Evolutionary conservation across 30 jellyfish, hydroid and myxozoan genomes (phyloP).

Genomic region (Aurelia sp.): DNA sequence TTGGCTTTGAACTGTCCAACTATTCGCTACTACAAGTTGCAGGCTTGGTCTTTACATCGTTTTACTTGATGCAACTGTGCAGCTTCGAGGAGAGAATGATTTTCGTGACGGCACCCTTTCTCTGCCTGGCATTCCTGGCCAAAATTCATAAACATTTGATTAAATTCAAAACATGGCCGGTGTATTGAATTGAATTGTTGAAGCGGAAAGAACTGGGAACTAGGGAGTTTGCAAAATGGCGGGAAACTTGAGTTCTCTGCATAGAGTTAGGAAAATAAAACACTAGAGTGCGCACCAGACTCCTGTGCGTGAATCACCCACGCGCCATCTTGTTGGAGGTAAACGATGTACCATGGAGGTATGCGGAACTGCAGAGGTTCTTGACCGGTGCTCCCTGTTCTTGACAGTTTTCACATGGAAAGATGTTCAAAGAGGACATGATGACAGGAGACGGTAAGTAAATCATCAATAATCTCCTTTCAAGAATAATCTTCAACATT

Average conservation of each 20-base stretch:
- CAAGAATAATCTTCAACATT: too few relatives aligned
- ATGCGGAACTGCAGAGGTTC: slow-evolving; percentile 3
- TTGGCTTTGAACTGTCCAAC: background rate
- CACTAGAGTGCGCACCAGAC: too few relatives aligned
- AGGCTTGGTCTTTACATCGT: background rate
- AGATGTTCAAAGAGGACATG: too few relatives aligned
- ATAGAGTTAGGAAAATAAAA: too few relatives aligned
- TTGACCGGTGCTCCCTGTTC: background rate
- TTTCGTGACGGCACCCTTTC: slow-evolving; percentile 3
- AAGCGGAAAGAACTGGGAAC: background rate
- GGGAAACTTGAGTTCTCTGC: background rate
- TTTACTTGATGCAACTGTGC: background rate
- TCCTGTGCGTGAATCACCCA: background rate
- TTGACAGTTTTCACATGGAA: too few relatives aligned
- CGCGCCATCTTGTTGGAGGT: slow-evolving; percentile 27
- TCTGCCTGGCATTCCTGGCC: slow-evolving; percentile 15
- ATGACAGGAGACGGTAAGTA: too few relatives aligned
- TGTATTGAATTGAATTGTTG: slow-evolving; percentile 2
- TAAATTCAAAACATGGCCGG: too few relatives aligned
- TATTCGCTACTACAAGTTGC: background rate
- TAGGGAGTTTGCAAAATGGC: background rate
- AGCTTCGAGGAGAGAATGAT: background rate
- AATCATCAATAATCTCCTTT: too few relatives aligned
- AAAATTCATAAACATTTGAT: too few relatives aligned
- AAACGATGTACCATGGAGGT: background rate